A percentile compares a stretch with the other conserved stretches of the same genome.
Evolutionary conservation across 2,113 vertebrate species (phyloP).

Genomic region (Perccottus glenii): DNA sequence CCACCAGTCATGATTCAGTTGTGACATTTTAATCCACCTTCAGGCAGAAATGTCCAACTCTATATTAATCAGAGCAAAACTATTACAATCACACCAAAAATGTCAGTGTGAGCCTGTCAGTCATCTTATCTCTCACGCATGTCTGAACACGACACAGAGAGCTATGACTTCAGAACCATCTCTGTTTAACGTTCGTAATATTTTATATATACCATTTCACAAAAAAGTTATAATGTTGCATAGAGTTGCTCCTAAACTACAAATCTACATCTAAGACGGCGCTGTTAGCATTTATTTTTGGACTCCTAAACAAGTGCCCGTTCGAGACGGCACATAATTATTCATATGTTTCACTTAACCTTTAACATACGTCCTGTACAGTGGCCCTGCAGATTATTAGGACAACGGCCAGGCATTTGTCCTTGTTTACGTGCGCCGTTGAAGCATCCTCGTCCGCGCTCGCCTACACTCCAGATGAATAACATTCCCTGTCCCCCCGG

Average conservation of each 20-base stretch:
- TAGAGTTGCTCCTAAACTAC: conserved; percentile 31
- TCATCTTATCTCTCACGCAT: conserved; percentile 49
- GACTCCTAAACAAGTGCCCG: too few species aligned
- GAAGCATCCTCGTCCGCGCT: conserved; percentile 67
- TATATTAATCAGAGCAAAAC: conserved; percentile 57
- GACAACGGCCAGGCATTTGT: conserved; percentile 60
- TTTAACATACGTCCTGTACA: conserved; percentile 67
- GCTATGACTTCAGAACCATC: conserved; percentile 4
- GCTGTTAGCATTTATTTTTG: conserved; percentile 61
- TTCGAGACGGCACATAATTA: conserved; percentile 71
- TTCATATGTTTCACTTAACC: conserved; percentile 78
- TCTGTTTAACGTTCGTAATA: too few species aligned
- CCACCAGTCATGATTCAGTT: conserved; percentile 55
- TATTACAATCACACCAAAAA: conserved; percentile 63
- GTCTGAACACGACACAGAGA: conserved; percentile 18
- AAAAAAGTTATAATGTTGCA: too few species aligned
- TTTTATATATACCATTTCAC: too few species aligned
- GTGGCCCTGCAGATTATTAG: conserved; percentile 64
- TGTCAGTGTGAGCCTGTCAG: conserved; percentile 62
- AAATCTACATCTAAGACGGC: conserved; percentile 44
- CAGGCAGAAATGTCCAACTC: conserved; percentile 54
- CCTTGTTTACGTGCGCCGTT: conserved; percentile 70
- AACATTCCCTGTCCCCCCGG: conserved; percentile 57
- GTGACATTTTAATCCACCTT: conserved; percentile 60
- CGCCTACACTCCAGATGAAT: conserved; percentile 71